Conservation (phyloP, 2,888 invertebrate genomes). For the Eupeodes latifasciatus region DNA sequence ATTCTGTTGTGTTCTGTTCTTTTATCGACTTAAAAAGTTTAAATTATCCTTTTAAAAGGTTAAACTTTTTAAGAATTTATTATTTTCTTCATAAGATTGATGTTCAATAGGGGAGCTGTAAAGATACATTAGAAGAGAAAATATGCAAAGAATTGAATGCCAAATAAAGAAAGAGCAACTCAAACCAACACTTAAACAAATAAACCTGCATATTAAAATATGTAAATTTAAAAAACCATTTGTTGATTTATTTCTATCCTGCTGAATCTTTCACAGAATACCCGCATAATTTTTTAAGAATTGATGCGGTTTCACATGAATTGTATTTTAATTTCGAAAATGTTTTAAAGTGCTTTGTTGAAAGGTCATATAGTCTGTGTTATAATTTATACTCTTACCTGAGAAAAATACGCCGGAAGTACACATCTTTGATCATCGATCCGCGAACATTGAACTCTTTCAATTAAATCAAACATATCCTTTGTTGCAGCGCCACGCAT, state of each 20-base stretch:
- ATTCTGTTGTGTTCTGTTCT: not conserved
- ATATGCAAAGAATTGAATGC: not conserved
- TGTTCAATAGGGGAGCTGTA: constrained; percentile 33
- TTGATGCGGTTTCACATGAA: too few species aligned
- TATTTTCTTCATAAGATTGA: not conserved
- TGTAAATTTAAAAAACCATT: too few species aligned
- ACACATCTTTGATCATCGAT: constrained; percentile 98
- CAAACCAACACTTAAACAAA: not conserved
- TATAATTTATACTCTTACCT: constrained; percentile 86
- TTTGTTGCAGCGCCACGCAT: constrained; percentile 84
- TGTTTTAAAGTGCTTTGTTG: not conserved
- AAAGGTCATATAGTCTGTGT: too few species aligned
- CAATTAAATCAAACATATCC: constrained; percentile 95
- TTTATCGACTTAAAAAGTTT: constrained; percentile 7
- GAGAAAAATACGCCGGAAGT: constrained; percentile 93
- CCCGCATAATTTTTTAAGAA: too few species aligned
- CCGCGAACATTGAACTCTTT: constrained; percentile 95
- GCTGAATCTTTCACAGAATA: too few species aligned
- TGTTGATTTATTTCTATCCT: too few species aligned
- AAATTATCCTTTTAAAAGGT: not conserved
- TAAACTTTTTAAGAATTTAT: constrained; percentile 16
- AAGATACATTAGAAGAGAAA: not conserved
- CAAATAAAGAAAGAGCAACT: not conserved
- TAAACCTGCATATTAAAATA: too few species aligned
- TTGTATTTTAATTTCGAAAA: not conserved